A percentile compares a stretch with the other conserved stretches of the same genome.
phyloP scores from a whole-genome alignment of 35 echinoderm and acorn worm genomes.

The Amphiura filiformis region DNA sequence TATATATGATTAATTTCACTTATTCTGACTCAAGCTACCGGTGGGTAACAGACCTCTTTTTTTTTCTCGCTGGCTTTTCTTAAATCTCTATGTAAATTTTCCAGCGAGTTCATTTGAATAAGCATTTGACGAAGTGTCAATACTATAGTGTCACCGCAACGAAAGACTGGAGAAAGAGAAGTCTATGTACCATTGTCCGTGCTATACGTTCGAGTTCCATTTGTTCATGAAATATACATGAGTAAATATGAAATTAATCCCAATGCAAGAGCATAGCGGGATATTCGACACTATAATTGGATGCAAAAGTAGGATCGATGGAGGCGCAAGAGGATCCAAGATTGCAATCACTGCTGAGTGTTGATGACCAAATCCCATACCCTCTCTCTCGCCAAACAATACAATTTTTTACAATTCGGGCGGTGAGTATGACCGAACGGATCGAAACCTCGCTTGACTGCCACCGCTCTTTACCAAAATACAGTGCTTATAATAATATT shows the following conservation, averaged over 20 bases:
- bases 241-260: conserved; percentile 13
- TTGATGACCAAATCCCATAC: background rate
- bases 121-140: background rate
- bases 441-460: background rate
- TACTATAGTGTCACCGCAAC: background rate
- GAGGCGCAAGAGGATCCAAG: background rate
- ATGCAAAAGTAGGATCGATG: conserved; percentile 3
- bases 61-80: background rate
- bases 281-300: conserved; percentile 11
- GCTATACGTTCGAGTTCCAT: background rate
- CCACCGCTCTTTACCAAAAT: background rate
- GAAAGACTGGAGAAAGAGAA: background rate
- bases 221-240: conserved; percentile 15
- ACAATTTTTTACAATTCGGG: background rate
- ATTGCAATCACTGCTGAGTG: background rate
- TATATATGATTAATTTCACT: conserved; percentile 7
- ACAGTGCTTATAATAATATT: background rate
- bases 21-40: background rate
- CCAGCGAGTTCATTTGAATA: background rate
- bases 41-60: background rate
- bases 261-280: background rate
- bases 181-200: background rate
- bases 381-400: background rate
- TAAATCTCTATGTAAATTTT: background rate
- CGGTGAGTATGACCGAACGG: background rate